phyloP scores from a whole-genome alignment of 2,888 invertebrate species.

The Amphimallon solstitiale region DNA sequence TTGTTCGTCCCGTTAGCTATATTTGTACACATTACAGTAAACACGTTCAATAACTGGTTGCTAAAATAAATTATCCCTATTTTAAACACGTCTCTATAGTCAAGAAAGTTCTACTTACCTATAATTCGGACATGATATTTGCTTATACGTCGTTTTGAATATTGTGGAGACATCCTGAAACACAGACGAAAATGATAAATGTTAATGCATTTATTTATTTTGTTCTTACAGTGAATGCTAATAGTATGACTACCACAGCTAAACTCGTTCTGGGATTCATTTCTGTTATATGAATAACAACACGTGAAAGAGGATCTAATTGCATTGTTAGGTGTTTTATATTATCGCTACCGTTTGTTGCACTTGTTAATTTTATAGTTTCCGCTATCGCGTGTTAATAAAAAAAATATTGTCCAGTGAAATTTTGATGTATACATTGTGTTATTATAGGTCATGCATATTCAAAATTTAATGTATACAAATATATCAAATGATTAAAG shows the following conservation, averaged over 20 bases:
- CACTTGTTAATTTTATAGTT: constrained; percentile 18
- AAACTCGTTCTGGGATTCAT: constrained; percentile 4
- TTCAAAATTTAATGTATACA: background rate
- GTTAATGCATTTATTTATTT: background rate
- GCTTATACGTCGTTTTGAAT: constrained; percentile 16
- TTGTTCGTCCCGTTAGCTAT: constrained; percentile 71
- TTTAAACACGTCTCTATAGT: background rate
- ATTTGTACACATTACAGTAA: constrained; percentile 71
- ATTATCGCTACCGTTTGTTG: background rate
- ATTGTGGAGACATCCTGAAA: constrained; percentile 20
- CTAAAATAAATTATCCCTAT: constrained; percentile 51
- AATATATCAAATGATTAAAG: background rate
- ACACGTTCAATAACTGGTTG: constrained; percentile 64
- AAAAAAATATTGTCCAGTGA: constrained; percentile 5
- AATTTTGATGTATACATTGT: constrained; percentile 24
- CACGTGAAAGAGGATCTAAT: background rate
- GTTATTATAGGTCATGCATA: constrained; percentile 4
- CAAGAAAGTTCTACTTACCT: background rate
- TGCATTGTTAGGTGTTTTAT: background rate
- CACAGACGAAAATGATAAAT: background rate
- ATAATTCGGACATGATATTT: constrained; percentile 5
- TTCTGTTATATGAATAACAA: background rate
- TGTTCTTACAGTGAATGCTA: constrained; percentile 19
- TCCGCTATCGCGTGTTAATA: constrained; percentile 11
- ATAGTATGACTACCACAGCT: background rate